A percentile compares a stretch with the other conserved stretches of the same genome.
Conservation (phyloP, 2,113 vertebrate genomes). For the Myotis davidii region DNA sequence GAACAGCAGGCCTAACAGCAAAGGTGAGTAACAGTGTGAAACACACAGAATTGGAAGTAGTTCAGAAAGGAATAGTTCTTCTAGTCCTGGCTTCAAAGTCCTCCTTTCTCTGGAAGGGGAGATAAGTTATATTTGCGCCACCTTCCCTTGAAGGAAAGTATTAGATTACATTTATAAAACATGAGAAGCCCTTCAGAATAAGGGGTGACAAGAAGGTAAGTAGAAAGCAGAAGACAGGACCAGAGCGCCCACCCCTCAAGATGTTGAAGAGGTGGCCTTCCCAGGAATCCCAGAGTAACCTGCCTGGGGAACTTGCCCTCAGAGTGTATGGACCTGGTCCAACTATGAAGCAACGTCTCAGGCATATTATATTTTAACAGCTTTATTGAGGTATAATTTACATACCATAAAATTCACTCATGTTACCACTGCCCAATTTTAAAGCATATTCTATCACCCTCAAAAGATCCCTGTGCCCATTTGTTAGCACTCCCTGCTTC, state of each 20-base stretch:
- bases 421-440: not conserved
- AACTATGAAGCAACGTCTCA: not conserved
- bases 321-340: not conserved
- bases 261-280: not conserved
- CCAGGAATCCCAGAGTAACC: not conserved
- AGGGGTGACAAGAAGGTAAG: not conserved
- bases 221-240: not conserved
- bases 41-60: not conserved
- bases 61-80: not conserved
- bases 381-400: constrained; percentile 6
- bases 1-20: not conserved
- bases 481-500: not conserved
- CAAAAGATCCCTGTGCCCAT: not conserved
- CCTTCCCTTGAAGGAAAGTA: not conserved
- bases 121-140: not conserved
- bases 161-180: not conserved
- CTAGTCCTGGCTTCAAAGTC: not conserved
- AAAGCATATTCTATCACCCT: not conserved
- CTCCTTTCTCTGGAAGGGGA: not conserved
- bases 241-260: not conserved
- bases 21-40: not conserved
- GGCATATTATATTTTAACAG: not conserved
- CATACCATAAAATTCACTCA: constrained; percentile 7
- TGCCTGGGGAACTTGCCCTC: not conserved
- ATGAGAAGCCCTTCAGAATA: not conserved